These are phyloP conservation scores for Diarsia brunnea DNA, from an alignment of 2,888 invertebrate species.

Conservation along the genomic window DNA sequence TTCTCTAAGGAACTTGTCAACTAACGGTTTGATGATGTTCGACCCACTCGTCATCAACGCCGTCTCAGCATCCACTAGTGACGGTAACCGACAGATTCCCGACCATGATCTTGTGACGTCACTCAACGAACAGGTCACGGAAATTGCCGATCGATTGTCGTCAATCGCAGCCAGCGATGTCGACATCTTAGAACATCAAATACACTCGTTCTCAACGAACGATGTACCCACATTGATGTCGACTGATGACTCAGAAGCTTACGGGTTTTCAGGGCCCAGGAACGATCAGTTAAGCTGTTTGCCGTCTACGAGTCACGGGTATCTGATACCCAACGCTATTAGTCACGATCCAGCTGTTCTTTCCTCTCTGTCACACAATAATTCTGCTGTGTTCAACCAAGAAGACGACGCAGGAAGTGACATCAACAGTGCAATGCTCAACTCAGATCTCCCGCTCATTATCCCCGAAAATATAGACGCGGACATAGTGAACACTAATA, in stretches of 20 bases:
- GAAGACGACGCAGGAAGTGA: constrained; percentile 79
- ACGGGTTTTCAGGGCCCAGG: constrained; percentile 77
- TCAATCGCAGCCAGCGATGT: constrained; percentile 83
- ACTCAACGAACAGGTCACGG: constrained; percentile 88
- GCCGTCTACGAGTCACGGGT: constrained; percentile 92
- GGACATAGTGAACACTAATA: constrained; percentile 86
- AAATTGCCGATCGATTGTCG: constrained; percentile 87
- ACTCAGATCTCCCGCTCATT: constrained; percentile 82
- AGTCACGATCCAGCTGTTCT: constrained; percentile 90
- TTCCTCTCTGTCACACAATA: constrained; percentile 88
- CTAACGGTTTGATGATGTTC: constrained; percentile 88
- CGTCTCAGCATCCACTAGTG: constrained; percentile 76
- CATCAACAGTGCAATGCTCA: constrained; percentile 75
- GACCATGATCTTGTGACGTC: constrained; percentile 88
- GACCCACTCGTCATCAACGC: constrained; percentile 88
- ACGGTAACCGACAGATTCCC: constrained; percentile 82
- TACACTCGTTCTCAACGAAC: constrained; percentile 87
- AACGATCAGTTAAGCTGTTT: constrained; percentile 88
- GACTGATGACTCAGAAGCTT: constrained; percentile 77
- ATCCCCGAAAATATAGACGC: constrained; percentile 86
- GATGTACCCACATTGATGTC: constrained; percentile 85
- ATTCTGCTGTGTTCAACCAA: constrained; percentile 85
- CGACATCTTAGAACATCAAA: constrained; percentile 81
- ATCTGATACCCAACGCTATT: constrained; percentile 92
- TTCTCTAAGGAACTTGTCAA: constrained; percentile 85